Percentiles rank a stretch among this genome's conserved stretches.
phyloP scores from a whole-genome alignment of 1,140 invertebrate genomes.

The Camponotus vicinus region DNA sequence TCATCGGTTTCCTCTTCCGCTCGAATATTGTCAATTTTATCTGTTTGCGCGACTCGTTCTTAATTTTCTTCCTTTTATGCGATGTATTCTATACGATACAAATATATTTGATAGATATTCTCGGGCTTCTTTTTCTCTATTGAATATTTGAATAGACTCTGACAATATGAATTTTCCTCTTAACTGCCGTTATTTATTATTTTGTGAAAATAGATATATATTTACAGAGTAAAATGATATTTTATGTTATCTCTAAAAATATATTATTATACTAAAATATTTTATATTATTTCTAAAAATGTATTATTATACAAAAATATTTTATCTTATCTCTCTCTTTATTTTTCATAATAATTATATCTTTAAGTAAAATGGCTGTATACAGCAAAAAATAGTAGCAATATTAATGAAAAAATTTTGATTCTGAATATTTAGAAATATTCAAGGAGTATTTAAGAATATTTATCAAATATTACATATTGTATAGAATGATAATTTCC shows the following conservation, averaged over 20 bases:
- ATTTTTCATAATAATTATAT: too few relatives aligned
- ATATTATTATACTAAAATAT: too few relatives aligned
- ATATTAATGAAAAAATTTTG: background rate
- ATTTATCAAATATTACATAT: constrained; percentile 1
- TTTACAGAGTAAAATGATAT: background rate
- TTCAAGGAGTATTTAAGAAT: background rate
- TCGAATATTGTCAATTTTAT: constrained; percentile 37
- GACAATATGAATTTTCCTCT: background rate
- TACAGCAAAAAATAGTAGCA: background rate
- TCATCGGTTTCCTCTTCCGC: constrained; percentile 6
- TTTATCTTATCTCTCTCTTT: background rate
- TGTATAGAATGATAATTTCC: background rate
- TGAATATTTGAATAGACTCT: constrained; percentile 4
- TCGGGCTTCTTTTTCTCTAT: background rate
- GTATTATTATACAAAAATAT: too few relatives aligned
- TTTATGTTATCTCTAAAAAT: too few relatives aligned
- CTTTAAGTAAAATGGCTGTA: too few relatives aligned
- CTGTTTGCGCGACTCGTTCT: background rate
- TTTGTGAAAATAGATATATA: background rate
- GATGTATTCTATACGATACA: too few relatives aligned
- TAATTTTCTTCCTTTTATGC: background rate
- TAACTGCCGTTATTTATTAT: background rate
- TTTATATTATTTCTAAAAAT: too few relatives aligned
- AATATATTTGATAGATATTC: background rate
- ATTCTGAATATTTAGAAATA: background rate